phyloP scores from a whole-genome alignment of 1,140 invertebrate species.

The Mactra quadrangularis region DNA sequence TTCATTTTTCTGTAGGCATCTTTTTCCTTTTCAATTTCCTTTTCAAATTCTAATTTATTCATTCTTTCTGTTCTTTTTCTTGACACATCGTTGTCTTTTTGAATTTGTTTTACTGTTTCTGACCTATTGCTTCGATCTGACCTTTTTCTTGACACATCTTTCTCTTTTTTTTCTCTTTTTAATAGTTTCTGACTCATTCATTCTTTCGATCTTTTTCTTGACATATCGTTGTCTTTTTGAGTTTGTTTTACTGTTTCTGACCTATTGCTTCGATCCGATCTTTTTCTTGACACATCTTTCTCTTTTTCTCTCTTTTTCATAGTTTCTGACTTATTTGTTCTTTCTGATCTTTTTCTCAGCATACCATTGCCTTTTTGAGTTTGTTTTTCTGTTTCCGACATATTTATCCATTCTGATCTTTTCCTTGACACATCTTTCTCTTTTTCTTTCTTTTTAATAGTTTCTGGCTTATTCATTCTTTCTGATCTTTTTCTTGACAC shows the following conservation, averaged over 20 bases:
- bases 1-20: conserved; percentile 44
- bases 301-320: neutral
- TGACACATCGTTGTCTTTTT: conserved; percentile 34
- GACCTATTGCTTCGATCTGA: conserved; percentile 1
- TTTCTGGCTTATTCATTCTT: conserved; percentile 3
- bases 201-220: conserved; percentile 5
- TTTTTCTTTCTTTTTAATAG: neutral
- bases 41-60: conserved; percentile 22
- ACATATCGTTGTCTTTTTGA: neutral
- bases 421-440: conserved; percentile 7
- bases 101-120: conserved; percentile 31
- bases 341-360: neutral
- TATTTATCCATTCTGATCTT: neutral
- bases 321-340: neutral
- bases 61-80: conserved; percentile 34
- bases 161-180: conserved; percentile 31
- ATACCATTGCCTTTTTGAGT: neutral
- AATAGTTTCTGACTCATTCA: neutral
- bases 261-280: neutral
- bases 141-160: conserved; percentile 34
- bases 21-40: conserved; percentile 41
- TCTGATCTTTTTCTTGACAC: neutral
- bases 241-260: conserved; percentile 1
- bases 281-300: neutral
- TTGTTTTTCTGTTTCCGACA: neutral